Base-by-base conservation (phyloP, 2,888 invertebrate species). In the Campopleginae sp. region DNA sequence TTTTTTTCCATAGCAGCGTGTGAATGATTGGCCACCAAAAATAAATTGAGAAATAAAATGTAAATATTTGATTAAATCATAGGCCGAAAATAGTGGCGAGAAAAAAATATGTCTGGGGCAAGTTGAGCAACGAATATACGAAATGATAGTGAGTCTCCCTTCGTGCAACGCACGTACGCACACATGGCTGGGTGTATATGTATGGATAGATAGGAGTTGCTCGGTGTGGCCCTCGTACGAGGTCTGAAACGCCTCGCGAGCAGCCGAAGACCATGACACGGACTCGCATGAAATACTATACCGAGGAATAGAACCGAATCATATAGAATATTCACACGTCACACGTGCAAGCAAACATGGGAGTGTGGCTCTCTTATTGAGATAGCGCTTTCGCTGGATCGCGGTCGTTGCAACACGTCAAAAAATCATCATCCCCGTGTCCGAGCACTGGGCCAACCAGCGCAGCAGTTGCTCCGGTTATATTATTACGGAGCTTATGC, bases 321-420 rank as follows among this genome's bases (percentile, higher is more conserved):
- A 48, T n/a, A 48, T 48, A 65, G n/a, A 82, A 63, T n/a, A n/a
- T 31, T 84, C 7, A 19, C 27, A 61, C 58, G 48, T 72, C 66
- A 54, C 75, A 82, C 74, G 78, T 71, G 75, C 74, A 78, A 27
- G 63, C 74, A 54, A 80, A 81, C 71, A 27, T 7, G 10, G 68
- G 51, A 38, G 48, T 68, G 58, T 48, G 72, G 68, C 63, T 72
- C 82, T 76, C 65, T 63, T 71, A 70, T 85, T 74, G 77, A 31
- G 31, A 68, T 68, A 44, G 77, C 54, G 68, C 17, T 78, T 68
- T 54, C 44, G 44, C n/a, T 68, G 84, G 51, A 78, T 74, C 66
- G 68, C 51, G 77, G 33, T 61, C 80, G 84, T 81, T 81, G 84
- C 84, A 84, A 81, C 84, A 78, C 76, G 66, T n/a, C 2, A 42